Evolutionary conservation across 2,797 vertebrate genomes (phyloP), one percentile per base, ranked within the genome.

Genomic region (Clarias fuscus): DNA sequence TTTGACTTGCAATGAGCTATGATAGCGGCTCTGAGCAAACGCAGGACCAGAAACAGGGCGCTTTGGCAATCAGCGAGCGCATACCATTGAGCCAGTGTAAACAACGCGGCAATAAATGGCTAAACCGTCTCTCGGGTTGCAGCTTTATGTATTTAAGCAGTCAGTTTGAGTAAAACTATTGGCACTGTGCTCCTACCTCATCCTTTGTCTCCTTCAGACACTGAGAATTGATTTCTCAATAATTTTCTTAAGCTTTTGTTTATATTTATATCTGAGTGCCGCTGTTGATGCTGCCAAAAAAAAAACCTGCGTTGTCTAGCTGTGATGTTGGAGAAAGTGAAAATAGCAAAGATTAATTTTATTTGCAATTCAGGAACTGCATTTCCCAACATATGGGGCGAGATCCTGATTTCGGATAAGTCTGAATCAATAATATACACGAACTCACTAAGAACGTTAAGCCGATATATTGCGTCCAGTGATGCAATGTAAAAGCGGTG

Each of bases 1-100:
- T 85, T 59, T 77, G 80, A 86, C 85, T 68, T 70, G 64, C 85
- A 68, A 62, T 77, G 72, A 73, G 80, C 72, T 75, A 53, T 73
- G 68, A 82, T 81, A 18, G 37, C 24, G 61, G 80, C 71, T 27
- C 48, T 65, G 61, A 86, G 22, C 59, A 65, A 73, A 83, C 24
- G 20, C 4, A n/a, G 59, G 43, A 73, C 82, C 70, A 75, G 8
- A 73, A 67, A 67, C n/a, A 1, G 30, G 79, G 61, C 22, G 20
- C 81, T 81, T 65, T 62, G 11, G 33, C 40, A 81, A 82, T 82
- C 78, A 30, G 78, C 2, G 24, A 8, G 40, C n/a, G 6, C 58
- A 14, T 15, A 40, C 33, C 77, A 73, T 30, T 53, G 76, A 64
- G 37, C 70, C 27, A 30, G 59, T 30, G 67, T 86, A 73, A 86